Percentiles rank a stretch among this genome's conserved stretches.
Evolutionary conservation across 1,140 invertebrate species (phyloP).

Genomic region (Caenorhabditis brenneri): DNA sequence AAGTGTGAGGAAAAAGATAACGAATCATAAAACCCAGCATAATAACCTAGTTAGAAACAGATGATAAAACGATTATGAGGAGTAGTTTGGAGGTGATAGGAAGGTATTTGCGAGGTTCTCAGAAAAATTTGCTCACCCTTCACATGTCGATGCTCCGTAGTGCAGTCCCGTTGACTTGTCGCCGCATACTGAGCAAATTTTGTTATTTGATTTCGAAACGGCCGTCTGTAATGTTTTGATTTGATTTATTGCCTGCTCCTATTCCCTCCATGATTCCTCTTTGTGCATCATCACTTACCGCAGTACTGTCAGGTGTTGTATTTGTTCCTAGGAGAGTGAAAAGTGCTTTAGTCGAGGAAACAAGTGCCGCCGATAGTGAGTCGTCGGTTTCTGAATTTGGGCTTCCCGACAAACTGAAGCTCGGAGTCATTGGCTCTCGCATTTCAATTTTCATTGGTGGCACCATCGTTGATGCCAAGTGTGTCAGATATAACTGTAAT

Average conservation of each 20-base stretch:
- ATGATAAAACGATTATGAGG: too few relatives aligned
- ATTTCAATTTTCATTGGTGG: background rate
- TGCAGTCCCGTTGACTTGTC: conserved; percentile 95
- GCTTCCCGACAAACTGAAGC: background rate
- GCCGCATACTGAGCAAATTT: conserved; percentile 97
- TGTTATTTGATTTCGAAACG: conserved; percentile 71
- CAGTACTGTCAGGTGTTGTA: background rate
- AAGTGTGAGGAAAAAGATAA: background rate
- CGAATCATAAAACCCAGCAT: background rate
- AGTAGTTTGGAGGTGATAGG: too few relatives aligned
- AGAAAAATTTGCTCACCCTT: conserved; percentile 78
- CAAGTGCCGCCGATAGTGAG: background rate
- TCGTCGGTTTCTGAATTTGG: conserved; percentile 26
- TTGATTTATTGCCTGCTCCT: background rate
- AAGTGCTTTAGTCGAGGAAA: background rate
- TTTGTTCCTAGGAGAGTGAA: background rate
- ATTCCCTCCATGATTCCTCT: background rate
- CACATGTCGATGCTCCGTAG: conserved; percentile 95
- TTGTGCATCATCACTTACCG: conserved; percentile 3
- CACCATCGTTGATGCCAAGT: background rate
- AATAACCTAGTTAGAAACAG: too few relatives aligned
- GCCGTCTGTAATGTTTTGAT: conserved; percentile 5
- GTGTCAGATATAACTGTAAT: conserved; percentile 9
- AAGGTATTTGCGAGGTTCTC: background rate
- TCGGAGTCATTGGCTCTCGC: background rate